These are phyloP conservation scores for Aphis gossypii DNA, from an alignment of 1,140 invertebrate species.

Conservation along the genomic window DNA sequence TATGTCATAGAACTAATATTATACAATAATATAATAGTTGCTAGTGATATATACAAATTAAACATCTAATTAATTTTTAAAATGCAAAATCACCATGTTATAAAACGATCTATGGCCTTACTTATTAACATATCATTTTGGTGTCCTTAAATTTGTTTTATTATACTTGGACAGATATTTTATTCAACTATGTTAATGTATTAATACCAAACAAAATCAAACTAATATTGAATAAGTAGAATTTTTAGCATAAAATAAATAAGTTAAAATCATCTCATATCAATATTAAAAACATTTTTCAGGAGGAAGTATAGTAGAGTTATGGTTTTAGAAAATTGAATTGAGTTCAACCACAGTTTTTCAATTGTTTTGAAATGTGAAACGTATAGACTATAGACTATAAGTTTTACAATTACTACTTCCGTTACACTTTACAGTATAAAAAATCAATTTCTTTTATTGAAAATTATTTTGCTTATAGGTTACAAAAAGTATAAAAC, in stretches of 20 bases:
- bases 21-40: neutral
- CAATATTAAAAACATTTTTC: neutral
- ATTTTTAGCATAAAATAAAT: neutral
- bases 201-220: neutral
- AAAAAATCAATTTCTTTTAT: neutral
- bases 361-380: neutral
- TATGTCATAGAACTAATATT: neutral
- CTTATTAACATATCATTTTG: neutral
- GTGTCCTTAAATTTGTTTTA: neutral
- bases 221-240: neutral
- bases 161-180: neutral
- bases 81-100: neutral
- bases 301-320: neutral
- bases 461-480: neutral
- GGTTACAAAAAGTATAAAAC: neutral
- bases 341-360: neutral
- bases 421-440: neutral
- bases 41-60: neutral
- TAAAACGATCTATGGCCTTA: neutral
- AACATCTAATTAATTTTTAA: neutral
- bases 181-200: neutral
- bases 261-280: neutral
- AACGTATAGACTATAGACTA: neutral
- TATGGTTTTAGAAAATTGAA: neutral
- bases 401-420: neutral